phyloP scores from a whole-genome alignment of 2,113 vertebrate genomes.

The Gorilla gorilla region DNA sequence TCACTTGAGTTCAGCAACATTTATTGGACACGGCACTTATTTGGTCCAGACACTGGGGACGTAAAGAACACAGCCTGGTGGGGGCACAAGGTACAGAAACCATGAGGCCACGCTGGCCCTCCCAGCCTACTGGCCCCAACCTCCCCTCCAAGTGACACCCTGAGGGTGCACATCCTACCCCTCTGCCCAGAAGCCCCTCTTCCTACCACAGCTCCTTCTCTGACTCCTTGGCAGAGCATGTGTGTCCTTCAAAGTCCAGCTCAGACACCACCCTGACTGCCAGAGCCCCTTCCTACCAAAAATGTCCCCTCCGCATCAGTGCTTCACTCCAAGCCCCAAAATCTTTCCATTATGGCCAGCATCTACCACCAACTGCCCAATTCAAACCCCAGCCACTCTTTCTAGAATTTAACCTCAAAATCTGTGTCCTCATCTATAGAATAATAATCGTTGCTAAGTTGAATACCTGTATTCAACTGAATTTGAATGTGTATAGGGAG shows the following conservation, averaged over 20 bases:
- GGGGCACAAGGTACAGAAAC: rapidly evolving
- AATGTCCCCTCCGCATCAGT: neutral
- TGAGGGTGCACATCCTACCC: neutral
- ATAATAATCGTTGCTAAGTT: neutral
- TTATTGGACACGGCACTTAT: neutral
- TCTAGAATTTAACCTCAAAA: neutral
- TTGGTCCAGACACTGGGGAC: neutral
- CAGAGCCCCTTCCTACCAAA: neutral
- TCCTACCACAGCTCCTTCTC: neutral
- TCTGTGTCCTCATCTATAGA: neutral
- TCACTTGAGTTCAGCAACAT: neutral
- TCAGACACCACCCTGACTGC: rapidly evolving
- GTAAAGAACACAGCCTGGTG: neutral
- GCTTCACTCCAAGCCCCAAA: neutral
- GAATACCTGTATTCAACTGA: no score
- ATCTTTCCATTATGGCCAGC: neutral
- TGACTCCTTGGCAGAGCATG: neutral
- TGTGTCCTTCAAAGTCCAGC: neutral
- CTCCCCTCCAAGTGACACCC: neutral
- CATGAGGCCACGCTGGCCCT: rapidly evolving
- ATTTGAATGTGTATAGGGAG: neutral
- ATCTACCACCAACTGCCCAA: neutral
- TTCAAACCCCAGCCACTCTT: neutral
- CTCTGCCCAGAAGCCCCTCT: neutral
- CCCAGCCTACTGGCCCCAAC: no score